These are phyloP conservation scores for Rhinolophus sinicus DNA, from an alignment of 2,113 vertebrate species.

Conservation along the genomic window DNA sequence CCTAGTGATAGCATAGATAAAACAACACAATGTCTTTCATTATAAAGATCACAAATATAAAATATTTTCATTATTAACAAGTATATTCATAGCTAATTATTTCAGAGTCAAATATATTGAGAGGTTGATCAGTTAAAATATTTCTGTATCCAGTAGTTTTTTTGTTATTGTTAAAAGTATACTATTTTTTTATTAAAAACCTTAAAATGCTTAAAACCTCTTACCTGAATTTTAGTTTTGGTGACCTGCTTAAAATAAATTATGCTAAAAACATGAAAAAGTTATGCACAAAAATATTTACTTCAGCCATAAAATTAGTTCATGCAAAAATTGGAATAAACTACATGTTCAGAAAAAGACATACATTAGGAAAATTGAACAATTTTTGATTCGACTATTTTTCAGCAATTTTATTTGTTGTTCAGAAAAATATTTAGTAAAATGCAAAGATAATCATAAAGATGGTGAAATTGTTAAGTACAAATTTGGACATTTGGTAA, in stretches of 20 bases:
- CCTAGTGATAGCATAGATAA: neutral
- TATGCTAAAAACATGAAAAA: neutral
- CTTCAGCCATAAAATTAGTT: neutral
- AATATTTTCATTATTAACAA: neutral
- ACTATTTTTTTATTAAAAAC: neutral
- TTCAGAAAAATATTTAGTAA: neutral
- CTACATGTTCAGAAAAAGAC: neutral
- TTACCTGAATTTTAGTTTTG: neutral
- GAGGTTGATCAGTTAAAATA: neutral
- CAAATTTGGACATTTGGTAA: neutral
- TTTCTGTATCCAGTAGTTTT: neutral
- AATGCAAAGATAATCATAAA: neutral
- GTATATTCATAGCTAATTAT: neutral
- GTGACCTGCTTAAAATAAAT: neutral
- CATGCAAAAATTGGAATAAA: neutral
- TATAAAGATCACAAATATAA: neutral
- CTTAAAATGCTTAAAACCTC: neutral
- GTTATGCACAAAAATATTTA: neutral
- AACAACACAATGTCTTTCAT: neutral
- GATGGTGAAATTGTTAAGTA: neutral
- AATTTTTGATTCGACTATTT: neutral
- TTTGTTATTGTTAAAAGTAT: neutral
- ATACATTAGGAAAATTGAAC: neutral
- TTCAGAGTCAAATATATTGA: neutral
- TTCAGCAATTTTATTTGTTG: neutral